Conservation (phyloP, 2,113 vertebrate genomes). For the Siniperca knerii region DNA sequence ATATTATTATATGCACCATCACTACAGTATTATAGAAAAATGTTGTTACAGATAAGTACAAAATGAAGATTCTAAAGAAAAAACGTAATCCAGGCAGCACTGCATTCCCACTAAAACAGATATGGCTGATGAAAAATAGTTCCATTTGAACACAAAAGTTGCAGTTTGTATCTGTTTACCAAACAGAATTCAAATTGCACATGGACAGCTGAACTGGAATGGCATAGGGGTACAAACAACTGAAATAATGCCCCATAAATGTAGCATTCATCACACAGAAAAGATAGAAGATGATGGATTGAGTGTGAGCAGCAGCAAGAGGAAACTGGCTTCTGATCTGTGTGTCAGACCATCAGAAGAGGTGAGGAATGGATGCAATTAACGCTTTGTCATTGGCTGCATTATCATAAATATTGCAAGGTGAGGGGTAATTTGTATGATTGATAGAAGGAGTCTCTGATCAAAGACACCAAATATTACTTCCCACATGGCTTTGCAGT, state of each 20-base stretch:
- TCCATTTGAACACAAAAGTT: neutral
- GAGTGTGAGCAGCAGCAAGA: slow-evolving; percentile 30
- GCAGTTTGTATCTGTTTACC: slow-evolving; percentile 31
- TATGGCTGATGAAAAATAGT: neutral
- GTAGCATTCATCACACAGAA: slow-evolving; percentile 60
- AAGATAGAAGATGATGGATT: slow-evolving; percentile 63
- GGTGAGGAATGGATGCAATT: slow-evolving; percentile 77
- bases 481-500: slow-evolving; percentile 17
- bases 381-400: slow-evolving; percentile 65
- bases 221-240: slow-evolving; percentile 19
- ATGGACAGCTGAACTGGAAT: slow-evolving; percentile 31
- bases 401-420: slow-evolving; percentile 80
- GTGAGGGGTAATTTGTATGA: slow-evolving; percentile 76
- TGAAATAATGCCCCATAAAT: slow-evolving; percentile 58
- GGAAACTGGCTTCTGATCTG: slow-evolving; percentile 54
- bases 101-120: neutral
- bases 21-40: neutral
- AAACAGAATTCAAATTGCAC: slow-evolving; percentile 27
- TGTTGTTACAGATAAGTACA: neutral
- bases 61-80: neutral
- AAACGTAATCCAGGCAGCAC: neutral
- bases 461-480: slow-evolving; percentile 62
- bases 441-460: slow-evolving; percentile 65
- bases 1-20: neutral
- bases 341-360: slow-evolving; percentile 54